Evolutionary conservation across 2,113 vertebrate species (phyloP).

Genomic region (Antechinus flavipes): DNA sequence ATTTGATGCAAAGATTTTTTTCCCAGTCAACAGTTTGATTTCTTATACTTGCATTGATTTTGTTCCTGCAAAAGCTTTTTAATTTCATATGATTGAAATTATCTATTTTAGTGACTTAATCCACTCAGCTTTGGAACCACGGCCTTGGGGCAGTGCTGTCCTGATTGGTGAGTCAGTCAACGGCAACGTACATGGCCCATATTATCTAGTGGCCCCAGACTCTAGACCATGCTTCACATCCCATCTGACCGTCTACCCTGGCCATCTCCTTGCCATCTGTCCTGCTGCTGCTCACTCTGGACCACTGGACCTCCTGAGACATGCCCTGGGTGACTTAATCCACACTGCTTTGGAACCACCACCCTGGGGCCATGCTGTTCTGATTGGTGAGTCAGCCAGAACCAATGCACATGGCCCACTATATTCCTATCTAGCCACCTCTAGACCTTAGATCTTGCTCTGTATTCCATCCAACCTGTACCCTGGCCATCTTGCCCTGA

Average conservation of each 20-base stretch:
- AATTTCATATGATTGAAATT: background rate
- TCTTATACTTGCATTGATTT: background rate
- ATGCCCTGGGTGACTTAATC: background rate
- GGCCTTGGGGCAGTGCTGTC: background rate
- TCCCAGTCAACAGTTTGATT: background rate
- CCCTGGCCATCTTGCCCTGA: background rate
- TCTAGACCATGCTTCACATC: slow-evolving; percentile 4
- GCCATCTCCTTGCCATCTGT: slow-evolving; percentile 3
- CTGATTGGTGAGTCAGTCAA: background rate
- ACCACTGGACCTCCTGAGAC: background rate
- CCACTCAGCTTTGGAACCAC: background rate
- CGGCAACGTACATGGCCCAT: background rate
- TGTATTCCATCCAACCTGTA: background rate
- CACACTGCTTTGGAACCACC: background rate
- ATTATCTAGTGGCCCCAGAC: background rate
- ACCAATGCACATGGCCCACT: background rate
- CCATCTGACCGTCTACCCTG: background rate
- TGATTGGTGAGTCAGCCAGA: slow-evolving; percentile 1
- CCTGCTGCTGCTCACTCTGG: background rate
- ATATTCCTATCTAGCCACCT: background rate
- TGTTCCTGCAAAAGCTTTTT: background rate
- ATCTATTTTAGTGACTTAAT: slow-evolving; percentile 6
- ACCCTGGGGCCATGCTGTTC: background rate
- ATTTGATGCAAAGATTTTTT: background rate
- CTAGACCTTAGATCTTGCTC: background rate